A percentile compares a stretch with the other conserved stretches of the same genome.
These are phyloP conservation scores for Leptinotarsa undecemlineata DNA, from an alignment of 1,140 invertebrate genomes.

Conservation along the genomic window DNA sequence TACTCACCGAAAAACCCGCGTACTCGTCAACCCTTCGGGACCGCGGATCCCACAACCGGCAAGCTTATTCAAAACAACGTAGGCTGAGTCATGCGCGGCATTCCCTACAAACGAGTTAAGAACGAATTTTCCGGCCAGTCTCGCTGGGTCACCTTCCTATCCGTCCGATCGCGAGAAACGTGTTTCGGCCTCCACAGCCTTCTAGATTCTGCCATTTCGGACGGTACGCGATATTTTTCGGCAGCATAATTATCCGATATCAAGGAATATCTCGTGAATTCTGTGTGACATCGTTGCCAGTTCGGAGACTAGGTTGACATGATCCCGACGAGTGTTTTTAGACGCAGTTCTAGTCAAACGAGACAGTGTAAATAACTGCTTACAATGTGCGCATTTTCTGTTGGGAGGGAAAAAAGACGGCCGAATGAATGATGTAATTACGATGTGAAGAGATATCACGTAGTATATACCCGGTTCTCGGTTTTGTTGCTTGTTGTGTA, in stretches of 20 bases:
- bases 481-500: not conserved
- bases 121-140: conserved; percentile 1
- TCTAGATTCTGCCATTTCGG: not conserved
- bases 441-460: not conserved
- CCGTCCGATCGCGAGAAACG: not conserved
- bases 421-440: not conserved
- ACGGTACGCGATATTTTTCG: not conserved
- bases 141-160: not conserved
- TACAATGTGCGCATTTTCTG: conserved; percentile 5
- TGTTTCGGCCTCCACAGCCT: not conserved
- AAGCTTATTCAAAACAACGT: conserved; percentile 12
- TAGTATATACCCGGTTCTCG: not conserved
- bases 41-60: not conserved
- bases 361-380: not conserved
- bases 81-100: conserved; percentile 15
- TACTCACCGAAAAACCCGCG: not conserved
- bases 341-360: not conserved
- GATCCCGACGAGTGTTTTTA: not conserved
- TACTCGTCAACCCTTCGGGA: not conserved
- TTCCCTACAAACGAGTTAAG: not conserved
- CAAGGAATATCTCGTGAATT: not conserved
- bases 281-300: not conserved
- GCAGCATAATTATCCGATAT: not conserved
- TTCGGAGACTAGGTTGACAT: not conserved
- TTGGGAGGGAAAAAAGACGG: conserved; percentile 5